phyloP scores from a whole-genome alignment of 2,797 vertebrate species.

The Gymnocypris eckloni region DNA sequence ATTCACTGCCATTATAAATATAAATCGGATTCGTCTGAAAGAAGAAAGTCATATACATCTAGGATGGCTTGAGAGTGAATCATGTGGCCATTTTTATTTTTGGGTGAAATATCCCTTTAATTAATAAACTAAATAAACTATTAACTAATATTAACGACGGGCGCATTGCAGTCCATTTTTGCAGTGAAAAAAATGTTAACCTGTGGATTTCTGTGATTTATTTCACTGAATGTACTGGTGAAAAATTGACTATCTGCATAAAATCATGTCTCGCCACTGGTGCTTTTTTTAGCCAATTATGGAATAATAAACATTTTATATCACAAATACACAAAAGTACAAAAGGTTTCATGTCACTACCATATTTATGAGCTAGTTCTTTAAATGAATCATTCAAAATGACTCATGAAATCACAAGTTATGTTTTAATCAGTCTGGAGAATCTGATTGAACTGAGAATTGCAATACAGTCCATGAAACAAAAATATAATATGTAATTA shows the following conservation, averaged over 20 bases:
- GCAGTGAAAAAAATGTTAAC: neutral
- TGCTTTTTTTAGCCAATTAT: neutral
- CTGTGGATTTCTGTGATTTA: neutral
- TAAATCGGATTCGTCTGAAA: too few relatives aligned
- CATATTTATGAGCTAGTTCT: neutral
- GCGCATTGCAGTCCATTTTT: neutral
- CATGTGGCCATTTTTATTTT: neutral
- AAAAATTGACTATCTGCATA: neutral
- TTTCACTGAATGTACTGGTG: neutral
- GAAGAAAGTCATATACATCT: too few relatives aligned
- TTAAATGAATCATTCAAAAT: neutral
- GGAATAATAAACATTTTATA: neutral
- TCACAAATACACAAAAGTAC: neutral
- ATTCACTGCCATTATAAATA: too few relatives aligned
- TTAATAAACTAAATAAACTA: neutral
- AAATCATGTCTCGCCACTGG: neutral
- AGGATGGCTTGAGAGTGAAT: neutral
- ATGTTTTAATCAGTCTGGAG: neutral
- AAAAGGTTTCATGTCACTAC: neutral
- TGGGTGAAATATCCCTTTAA: neutral
- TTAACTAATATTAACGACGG: neutral
- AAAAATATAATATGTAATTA: neutral
- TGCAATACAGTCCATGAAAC: neutral
- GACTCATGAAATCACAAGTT: neutral
- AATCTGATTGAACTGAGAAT: neutral